Evolutionary conservation across 23 tunicate genomes (phyloP), one percentile per base, ranked within the genome.

Genomic region (Trididemnum clinides): DNA sequence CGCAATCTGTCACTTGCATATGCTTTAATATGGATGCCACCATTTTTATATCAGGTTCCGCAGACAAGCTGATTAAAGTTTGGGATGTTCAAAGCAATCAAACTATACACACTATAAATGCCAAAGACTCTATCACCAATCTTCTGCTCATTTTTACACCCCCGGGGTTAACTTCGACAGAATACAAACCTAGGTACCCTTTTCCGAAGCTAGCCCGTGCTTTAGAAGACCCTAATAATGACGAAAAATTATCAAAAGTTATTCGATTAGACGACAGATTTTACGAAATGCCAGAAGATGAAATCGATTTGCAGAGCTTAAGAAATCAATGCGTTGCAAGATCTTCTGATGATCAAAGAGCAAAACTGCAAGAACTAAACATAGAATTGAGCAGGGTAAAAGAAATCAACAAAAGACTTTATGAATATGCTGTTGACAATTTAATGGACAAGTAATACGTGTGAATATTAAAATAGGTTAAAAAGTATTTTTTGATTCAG

Each of bases 51-150:
- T 64, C 90, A 25, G 90, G 90, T 37, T 87, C 96, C 25, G 76
- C 33, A 34, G 90, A 86, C 51, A 51, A 50, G 5, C 34, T 28
- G 19, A 80, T 91, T 15, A 51, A 66, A 77, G 7, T 92, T 1
- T 92, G 97, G 97, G 91, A 92, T 54, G 85, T 86, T 49, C 25
- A 35, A 29, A 92, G 91, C 34, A 82, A 49, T 49, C 97, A 92
- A 77, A 88, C 72, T 66, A n/a, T 77, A 25, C 78, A 58, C 65
- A 78, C 57, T 57, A 49, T 87, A 23, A 51, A 81, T 65, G 27
- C 33, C 29, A 66, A 64, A 29, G 83, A 51, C 38, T 22, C 33
- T 66, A 15, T 82, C 15, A 71, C 84, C 25, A 91, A 80, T 20
- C 72, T 86, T 18, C 34, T 64, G 5, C 29, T 91, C 33, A 64